These are phyloP conservation scores for Arbacia lixula DNA, from an alignment of 53 echinoderm and acorn worm species.

Conservation along the genomic window DNA sequence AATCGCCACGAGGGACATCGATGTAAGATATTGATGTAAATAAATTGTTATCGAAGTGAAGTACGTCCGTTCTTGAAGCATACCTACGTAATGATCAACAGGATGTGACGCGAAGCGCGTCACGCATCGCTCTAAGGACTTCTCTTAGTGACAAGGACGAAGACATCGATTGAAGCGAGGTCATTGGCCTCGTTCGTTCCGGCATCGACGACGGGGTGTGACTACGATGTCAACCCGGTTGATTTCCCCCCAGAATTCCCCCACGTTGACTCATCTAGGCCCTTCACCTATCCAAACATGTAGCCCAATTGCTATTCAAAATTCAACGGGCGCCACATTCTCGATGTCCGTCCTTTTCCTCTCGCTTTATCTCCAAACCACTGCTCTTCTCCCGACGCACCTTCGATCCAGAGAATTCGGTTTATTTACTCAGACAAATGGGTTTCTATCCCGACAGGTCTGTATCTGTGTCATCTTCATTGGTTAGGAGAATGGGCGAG, in stretches of 20 bases:
- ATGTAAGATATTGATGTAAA: no score
- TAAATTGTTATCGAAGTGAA: no score
- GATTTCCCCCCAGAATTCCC: not conserved
- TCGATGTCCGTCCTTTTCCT: not conserved
- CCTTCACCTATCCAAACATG: constrained; percentile 22
- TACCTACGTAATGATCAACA: no score
- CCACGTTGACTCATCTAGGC: constrained; percentile 12
- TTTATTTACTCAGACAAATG: constrained; percentile 37
- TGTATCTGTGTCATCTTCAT: constrained; percentile 35
- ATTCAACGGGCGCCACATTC: constrained; percentile 27
- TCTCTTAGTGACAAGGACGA: not conserved
- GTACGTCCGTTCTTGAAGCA: no score
- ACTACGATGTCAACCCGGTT: not conserved
- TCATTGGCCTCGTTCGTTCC: constrained; percentile 6
- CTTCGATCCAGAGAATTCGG: not conserved
- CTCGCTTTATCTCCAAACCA: not conserved
- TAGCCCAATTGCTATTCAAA: constrained; percentile 20
- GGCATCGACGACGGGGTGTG: not conserved
- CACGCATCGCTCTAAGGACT: no score
- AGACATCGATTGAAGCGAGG: constrained; percentile 14
- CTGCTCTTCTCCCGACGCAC: not conserved
- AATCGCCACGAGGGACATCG: no score
- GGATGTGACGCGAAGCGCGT: no score
- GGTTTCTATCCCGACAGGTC: constrained; percentile 12
- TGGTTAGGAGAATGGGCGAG: no score